A percentile compares a stretch with the other conserved stretches of the same genome.
These are phyloP conservation scores for Patiria miniata DNA, from an alignment of 35 echinoderm and acorn worm genomes.

Conservation along the genomic window DNA sequence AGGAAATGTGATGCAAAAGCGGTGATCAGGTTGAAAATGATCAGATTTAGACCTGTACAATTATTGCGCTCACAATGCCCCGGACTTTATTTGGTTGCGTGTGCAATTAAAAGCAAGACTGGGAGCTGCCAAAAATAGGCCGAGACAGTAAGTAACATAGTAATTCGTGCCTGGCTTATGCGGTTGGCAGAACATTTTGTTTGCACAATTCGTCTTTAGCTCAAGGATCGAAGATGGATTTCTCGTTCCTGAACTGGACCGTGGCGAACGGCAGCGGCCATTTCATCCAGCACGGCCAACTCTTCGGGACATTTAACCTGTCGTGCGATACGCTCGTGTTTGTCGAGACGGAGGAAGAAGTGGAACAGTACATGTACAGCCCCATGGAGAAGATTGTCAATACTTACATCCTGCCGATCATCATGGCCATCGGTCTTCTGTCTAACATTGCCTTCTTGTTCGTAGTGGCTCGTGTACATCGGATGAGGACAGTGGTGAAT, in stretches of 20 bases:
- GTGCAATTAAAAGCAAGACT: too few species aligned
- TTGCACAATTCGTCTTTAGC: too few species aligned
- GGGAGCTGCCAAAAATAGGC: too few species aligned
- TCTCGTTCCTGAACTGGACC: neutral
- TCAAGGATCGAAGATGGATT: neutral
- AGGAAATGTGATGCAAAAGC: too few species aligned
- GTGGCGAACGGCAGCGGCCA: neutral
- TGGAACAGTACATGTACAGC: neutral
- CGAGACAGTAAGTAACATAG: too few species aligned
- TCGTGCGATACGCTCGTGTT: neutral
- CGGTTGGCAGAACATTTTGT: too few species aligned
- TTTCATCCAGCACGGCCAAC: neutral
- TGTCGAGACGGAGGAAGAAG: neutral
- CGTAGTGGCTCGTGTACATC: constrained; percentile 64
- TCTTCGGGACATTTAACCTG: neutral
- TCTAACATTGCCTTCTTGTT: constrained; percentile 78
- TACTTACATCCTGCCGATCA: constrained; percentile 58
- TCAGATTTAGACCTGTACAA: too few species aligned
- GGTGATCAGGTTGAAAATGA: too few species aligned
- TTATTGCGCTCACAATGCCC: too few species aligned
- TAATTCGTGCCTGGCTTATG: too few species aligned
- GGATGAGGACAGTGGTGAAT: constrained; percentile 82
- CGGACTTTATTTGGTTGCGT: too few species aligned
- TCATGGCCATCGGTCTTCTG: constrained; percentile 59
- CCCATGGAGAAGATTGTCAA: constrained; percentile 6